phyloP scores from a whole-genome alignment of 2,797 vertebrate species.

The Triplophysa bombifrons region DNA sequence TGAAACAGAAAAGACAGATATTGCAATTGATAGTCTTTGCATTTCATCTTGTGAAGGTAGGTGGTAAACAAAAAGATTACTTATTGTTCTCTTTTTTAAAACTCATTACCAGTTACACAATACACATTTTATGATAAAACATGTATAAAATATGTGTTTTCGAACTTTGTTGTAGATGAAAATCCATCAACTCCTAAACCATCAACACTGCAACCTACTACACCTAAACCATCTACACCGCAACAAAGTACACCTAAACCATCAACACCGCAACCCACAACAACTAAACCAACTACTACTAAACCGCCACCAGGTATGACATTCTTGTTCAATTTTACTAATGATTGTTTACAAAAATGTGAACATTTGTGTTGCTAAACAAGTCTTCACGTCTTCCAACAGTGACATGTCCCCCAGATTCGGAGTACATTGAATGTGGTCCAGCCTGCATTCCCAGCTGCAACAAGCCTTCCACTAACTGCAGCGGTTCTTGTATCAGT shows the following conservation, averaged over 20 bases:
- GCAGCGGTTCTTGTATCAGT: conserved; percentile 70
- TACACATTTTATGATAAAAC: not conserved
- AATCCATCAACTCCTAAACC: conserved; percentile 50
- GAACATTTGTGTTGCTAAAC: not conserved
- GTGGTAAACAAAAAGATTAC: conserved; percentile 16
- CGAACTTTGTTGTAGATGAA: conserved; percentile 30
- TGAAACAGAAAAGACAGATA: conserved; percentile 72
- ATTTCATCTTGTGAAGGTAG: conserved; percentile 76
- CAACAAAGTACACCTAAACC: conserved; percentile 8
- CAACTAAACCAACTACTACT: not conserved
- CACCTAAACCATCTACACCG: conserved; percentile 43
- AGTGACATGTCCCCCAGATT: conserved; percentile 72
- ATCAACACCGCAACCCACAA: conserved; percentile 20
- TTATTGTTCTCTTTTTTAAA: not conserved
- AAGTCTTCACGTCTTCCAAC: conserved; percentile 11
- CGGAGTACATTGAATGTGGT: conserved; percentile 76
- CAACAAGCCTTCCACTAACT: conserved; percentile 74
- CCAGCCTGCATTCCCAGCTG: conserved; percentile 77
- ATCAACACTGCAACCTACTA: conserved; percentile 27
- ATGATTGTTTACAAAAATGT: not conserved
- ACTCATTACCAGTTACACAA: not conserved
- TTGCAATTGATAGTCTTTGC: conserved; percentile 82
- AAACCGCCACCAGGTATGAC: conserved; percentile 44
- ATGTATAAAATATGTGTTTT: not conserved
- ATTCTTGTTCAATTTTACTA: not conserved